Evolutionary conservation across 1,140 invertebrate species (phyloP), one percentile per base, ranked within the genome.

Genomic region (Sycophaga agraensis): DNA sequence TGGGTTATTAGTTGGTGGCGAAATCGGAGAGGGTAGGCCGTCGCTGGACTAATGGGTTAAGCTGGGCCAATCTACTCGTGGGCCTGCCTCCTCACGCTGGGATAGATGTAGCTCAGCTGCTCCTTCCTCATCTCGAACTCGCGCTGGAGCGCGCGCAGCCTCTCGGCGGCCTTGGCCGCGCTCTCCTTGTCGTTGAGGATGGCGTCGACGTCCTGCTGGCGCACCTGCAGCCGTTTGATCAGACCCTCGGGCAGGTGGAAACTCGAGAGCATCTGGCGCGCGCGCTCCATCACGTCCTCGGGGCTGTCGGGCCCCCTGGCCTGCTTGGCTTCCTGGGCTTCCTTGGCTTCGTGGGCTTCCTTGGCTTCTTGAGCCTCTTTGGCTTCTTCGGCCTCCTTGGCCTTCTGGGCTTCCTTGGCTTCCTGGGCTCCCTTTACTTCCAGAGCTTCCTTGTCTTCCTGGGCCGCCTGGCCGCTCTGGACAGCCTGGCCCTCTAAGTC

Each of bases 81-180:
- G 0, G 7, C 21, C n/a, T 21, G 45, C 56, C 50, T 59, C 4
- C 12, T 42, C 17, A 40, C 5, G 0, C 11, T 12, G 0, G 49
- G 0, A 11, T 42, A 46, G 2, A 17, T n/a, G 19, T 45, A 46
- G 31, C 49, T 45, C 8, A 60, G 16, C 58, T 53, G 49, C 21
- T 60, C 28, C 49, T 46, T 46, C 0, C 40, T 26, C 31, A 37
- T 53, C 16, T 60, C 58, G 19, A 53, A 60, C 9, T 53, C 49
- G n/a, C 31, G 11, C 22, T 60, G 58, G 1, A 53, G 21, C 0
- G 48, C 28, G 3, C 49, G 0, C 4, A 60, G 22, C 0, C 40
- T 40, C 2, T 49, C 26, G 17, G 11, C 12, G 1, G 48, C 46
- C n/a, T 14, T 40, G 0, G 17, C 8, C 26, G 26, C n/a, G 28